Evolutionary conservation across 1,140 invertebrate species (phyloP).

Genomic region (Delia radicum): DNA sequence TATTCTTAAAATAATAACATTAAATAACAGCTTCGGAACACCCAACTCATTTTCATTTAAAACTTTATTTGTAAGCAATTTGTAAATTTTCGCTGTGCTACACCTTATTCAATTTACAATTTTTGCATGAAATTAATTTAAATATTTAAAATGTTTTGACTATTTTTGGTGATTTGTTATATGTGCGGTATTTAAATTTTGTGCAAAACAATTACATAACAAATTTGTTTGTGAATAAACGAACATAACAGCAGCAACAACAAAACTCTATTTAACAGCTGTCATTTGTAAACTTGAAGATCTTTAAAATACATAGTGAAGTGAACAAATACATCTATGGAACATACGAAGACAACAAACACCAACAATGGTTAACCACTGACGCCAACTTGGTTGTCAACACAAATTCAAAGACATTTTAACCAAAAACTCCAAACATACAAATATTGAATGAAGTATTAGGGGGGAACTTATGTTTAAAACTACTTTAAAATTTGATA

Average conservation of each 20-base stretch:
- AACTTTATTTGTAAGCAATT: no score
- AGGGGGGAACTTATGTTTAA: no score
- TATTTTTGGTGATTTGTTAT: neutral
- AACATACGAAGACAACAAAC: neutral
- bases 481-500: no score
- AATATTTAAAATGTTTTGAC: neutral
- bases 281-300: neutral
- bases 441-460: no score
- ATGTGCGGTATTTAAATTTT: neutral
- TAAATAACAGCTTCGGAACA: no score
- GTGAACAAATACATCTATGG: neutral
- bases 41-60: no score
- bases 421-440: neutral
- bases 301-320: neutral
- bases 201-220: neutral
- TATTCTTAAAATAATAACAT: no score
- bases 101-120: neutral
- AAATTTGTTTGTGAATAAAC: neutral
- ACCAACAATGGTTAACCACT: neutral
- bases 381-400: neutral
- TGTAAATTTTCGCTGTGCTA: no score
- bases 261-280: neutral
- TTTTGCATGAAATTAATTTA: neutral
- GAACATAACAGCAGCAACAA: neutral
- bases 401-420: neutral